These are phyloP conservation scores for Rhinolophus ferrumequinum DNA, from an alignment of 2,113 vertebrate genomes.

Conservation along the genomic window DNA sequence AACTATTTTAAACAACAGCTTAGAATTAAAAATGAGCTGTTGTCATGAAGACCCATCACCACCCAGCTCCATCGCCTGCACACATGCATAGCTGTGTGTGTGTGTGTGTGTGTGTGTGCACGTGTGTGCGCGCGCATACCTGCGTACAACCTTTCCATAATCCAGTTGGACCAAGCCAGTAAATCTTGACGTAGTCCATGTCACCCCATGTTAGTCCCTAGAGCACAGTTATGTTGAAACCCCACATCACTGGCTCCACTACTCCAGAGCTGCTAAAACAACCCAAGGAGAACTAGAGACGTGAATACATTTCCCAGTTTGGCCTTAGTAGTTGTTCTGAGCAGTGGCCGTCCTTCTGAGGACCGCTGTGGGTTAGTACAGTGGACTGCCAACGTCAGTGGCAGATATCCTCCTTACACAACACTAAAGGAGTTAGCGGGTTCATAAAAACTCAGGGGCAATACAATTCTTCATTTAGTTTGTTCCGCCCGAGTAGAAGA, in stretches of 20 bases:
- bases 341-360: neutral
- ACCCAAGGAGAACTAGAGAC: conserved; percentile 7
- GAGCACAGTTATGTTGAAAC: neutral
- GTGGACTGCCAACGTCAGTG: neutral
- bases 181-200: neutral
- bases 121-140: too few species aligned
- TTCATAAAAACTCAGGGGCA: neutral
- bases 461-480: neutral
- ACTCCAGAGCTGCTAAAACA: neutral
- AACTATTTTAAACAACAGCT: neutral
- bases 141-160: neutral
- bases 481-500: neutral
- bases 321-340: neutral
- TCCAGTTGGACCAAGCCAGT: neutral
- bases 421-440: neutral
- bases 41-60: neutral
- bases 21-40: neutral
- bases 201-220: neutral
- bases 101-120: neutral
- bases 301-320: conserved; percentile 45
- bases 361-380: neutral
- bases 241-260: neutral
- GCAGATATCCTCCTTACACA: neutral
- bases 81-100: neutral
- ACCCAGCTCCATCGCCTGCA: neutral